Base-by-base conservation (phyloP, 2,888 invertebrate genomes). In the Papilio protenor region DNA sequence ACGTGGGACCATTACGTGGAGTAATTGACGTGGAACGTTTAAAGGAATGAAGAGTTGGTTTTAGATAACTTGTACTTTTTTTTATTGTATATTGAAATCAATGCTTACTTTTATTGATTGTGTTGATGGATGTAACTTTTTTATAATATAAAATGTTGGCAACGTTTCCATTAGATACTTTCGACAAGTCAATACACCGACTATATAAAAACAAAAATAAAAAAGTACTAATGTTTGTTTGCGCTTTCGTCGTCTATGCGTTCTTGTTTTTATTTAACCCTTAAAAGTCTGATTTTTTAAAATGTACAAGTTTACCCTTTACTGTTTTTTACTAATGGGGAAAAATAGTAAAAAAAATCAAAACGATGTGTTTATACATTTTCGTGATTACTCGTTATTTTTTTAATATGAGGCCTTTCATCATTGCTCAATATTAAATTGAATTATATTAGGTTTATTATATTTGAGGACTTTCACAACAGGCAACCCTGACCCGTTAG, bases 401-500 rank as follows among this genome's bases (percentile, higher is more conserved):
- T 52, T 52, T 52, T 18, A 18, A 52, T 6, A 16, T 52, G 2
- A 18, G 5, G 4, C 16, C 18, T 18, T 0, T 18, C 16, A 18
- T 52, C 11, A 18, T 1, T 52, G 16, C 6, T 18, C 3, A 52
- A 57, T 12, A 3, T 59, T 23, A 23, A 12, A 59, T 59, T 59
- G 23, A 21, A 23, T 4, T 57, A 57, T 11, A 11, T 23, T 59
- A 27, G 14, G 1, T 3, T n/a, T 27, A n/a, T 8, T 57, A 1
- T 55, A 33, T 57, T 72, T 79, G 57, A 77, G 27, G 18, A 33
- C 49, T 74, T 77, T 77, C 61, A 33, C 40, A 49, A 71, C 59
- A 49, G 40, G 79, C 80, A 80, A 84, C 88, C 89, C 83, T 90
- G 90, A 89, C 90, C 78, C 90, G 87, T 86, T 84, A 90, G 89